Base-by-base conservation (phyloP, 1,140 invertebrate species). In the Brachionus paranguensis region DNA sequence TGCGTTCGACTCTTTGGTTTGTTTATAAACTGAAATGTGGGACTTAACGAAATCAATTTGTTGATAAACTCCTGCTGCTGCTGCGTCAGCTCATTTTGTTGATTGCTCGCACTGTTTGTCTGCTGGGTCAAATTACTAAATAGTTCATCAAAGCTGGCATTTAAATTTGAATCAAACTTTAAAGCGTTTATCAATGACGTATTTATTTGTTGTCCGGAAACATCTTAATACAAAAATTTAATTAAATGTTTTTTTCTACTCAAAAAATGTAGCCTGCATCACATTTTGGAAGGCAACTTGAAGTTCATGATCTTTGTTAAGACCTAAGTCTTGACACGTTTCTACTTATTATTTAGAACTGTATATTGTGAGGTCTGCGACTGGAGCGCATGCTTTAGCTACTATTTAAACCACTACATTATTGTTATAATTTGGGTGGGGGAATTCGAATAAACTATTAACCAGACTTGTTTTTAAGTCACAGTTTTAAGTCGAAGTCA, bases 171-270 rank as follows among this genome's bases (percentile, higher is more conserved):
- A 6, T 81, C 78, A 41, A 81, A 81, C 29, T 64, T 81, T 3
- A 81, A 20, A 5, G 78, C 78, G 20, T 81, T 81, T 81, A 81
- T 81, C 12, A 81, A 64, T 12, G 53, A 68, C 5, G n/a, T 81
- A 33, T 81, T 81, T 60, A 81, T 81, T 24, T 60, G 37, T 3
- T 55, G 27, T 0, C 24, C 27, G 0, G 78, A 43, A 43, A 12
- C 37, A 17, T 74, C 41, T 43, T 10, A 17, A 55, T 10, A 10
- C 7, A 60, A 60, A 60, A 47, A 47, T 1, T 37, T 29, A 1
- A 29, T 29, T 29, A 1, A 3, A 29, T 29, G 2, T 29, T 29
- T 29, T n/a, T 29, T 29, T 29, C 2, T 29, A 29, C 27, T 24
- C 24, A 50, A 50, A 14, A 50, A 50, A 50, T 37, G 29, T 33